Evolutionary conservation across 2,888 invertebrate genomes (phyloP), one percentile per base, ranked within the genome.

Genomic region (Chydorus sphaericus): DNA sequence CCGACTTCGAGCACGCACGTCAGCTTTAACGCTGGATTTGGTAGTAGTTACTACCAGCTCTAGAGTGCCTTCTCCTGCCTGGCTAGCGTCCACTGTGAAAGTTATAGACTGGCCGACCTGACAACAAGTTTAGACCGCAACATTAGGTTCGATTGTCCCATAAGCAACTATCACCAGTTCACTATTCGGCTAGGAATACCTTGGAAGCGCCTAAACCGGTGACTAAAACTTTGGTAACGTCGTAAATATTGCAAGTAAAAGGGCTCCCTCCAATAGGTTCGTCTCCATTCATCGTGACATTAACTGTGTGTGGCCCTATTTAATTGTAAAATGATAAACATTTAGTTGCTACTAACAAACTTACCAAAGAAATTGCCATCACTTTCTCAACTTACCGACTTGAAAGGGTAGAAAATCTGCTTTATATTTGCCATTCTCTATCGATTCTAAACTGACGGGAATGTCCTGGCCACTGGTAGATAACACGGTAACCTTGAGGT

Each of bases 161-260:
- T 4, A 37, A 16, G 18, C n/a, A n/a, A n/a, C n/a, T n/a, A n/a
- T n/a, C n/a, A n/a, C n/a, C n/a, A n/a, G n/a, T n/a, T n/a, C n/a
- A n/a, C n/a, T 6, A 16, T 37, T 16, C 38, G 18, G 20, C 14
- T 14, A 48, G 10, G n/a, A 57, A 72, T 14, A 87, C 88, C 60
- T 87, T 80, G 1, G 83, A 66, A 56, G 67, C 68, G 31, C 69
- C 67, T 54, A 73, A 64, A 33, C 73, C 73, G 16, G 71, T 69
- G 37, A 77, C 71, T 62, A 69, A 69, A 26, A 77, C 74, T 62
- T 71, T 71, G 20, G 68, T 80, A 0, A 93, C 91, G 67, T 94
- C 92, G 64, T 92, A 94, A 36, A 92, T 89, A 68, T 93, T 91
- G 70, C 93, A 93, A 20, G 85, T 85, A 69, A 91, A 92, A 0